Evolutionary conservation across 2,797 vertebrate genomes (phyloP), one percentile per base, ranked within the genome.

Genomic region (Notolepis coatsorum): DNA sequence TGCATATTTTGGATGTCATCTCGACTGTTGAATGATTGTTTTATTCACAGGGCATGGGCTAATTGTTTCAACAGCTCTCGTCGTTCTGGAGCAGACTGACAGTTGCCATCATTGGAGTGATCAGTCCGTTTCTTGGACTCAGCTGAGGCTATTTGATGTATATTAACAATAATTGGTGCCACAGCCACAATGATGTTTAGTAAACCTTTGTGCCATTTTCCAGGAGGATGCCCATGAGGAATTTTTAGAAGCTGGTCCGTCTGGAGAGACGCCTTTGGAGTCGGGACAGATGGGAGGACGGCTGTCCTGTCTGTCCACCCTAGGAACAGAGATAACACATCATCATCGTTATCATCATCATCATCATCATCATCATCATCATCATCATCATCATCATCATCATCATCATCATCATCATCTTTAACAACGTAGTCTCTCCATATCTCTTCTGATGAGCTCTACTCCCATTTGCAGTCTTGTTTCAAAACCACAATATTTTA

Each of bases 181-280:
- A 83, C 84, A 70, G 88, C 88, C 80, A 85, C 87, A 84, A 78
- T 86, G 86, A 89, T 92, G 88, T 92, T 93, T 90, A 84, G 86
- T 92, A 92, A 93, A 93, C 90, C 91, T 90, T 92, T 89, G 83
- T 92, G 89, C 89, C 78, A 65, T 87, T 92, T 95, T 94, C 85
- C 90, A 98, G 92, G 87, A 97, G 88, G 95, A 95, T 91, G 96
- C 93, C 79, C 96, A 96, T 78, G 91, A 98, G 91, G 97, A 98
- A 93, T 99, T 95, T 92, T 87, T 90, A 94, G 95, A 93, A 91
- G 79, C 88, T 95, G 74, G 92, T 94, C 79, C 82, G 92, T 73
- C 76, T 79, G 90, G 65, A 91, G 92, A 77, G 94, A 96, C 79
- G 91, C 95, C 86, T 93, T 94, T 77, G 77, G 92, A 77, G 65